Evolutionary conservation across 2,888 invertebrate genomes (phyloP).

Genomic region (Sycophila texana): DNA sequence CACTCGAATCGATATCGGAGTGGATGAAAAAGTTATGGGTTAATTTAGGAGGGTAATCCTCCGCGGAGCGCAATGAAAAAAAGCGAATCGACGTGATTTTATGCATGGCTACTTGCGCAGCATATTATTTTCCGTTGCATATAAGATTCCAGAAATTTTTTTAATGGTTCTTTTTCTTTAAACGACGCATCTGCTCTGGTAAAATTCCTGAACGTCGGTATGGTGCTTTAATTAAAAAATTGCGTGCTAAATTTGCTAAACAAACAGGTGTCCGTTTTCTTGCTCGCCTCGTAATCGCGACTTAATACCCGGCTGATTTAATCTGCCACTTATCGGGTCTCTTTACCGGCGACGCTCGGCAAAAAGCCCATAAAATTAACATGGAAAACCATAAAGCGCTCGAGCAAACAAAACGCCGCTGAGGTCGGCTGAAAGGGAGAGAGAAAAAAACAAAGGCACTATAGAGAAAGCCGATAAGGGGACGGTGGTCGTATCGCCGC

Average conservation of each 20-base stretch:
- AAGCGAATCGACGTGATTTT: neutral
- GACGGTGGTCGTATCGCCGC: neutral
- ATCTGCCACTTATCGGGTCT: conserved; percentile 57
- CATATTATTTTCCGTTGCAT: too few species aligned
- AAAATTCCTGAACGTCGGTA: too few species aligned
- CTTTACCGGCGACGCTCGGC: neutral
- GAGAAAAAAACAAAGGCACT: neutral
- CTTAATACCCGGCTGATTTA: conserved; percentile 9
- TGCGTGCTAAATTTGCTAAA: too few species aligned
- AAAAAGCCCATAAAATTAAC: conserved; percentile 53
- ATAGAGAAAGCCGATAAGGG: conserved; percentile 15
- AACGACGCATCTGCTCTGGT: too few species aligned
- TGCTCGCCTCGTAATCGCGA: neutral
- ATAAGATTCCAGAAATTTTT: too few species aligned
- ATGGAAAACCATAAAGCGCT: conserved; percentile 35
- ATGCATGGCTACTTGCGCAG: too few species aligned
- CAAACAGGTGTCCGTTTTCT: too few species aligned
- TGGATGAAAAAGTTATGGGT: too few species aligned
- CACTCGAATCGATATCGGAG: neutral
- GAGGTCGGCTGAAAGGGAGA: conserved; percentile 25
- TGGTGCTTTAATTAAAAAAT: too few species aligned
- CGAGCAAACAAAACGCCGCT: conserved; percentile 36
- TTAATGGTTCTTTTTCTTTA: too few species aligned
- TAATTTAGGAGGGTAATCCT: too few species aligned
- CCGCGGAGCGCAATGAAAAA: neutral